phyloP scores from a whole-genome alignment of 1,140 invertebrate species.

The Pentalonia nigronervosa region DNA sequence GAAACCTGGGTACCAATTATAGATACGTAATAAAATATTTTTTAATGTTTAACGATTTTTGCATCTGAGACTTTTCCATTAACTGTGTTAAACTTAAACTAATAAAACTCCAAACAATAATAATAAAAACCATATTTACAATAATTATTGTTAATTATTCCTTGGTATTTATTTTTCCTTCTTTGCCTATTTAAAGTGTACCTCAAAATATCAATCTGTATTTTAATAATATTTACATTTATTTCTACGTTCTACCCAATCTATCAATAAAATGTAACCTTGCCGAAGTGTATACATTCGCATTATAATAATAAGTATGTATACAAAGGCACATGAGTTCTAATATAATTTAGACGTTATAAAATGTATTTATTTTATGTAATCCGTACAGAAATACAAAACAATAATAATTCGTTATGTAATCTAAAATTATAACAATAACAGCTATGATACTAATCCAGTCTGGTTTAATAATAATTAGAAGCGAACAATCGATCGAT shows the following conservation, averaged over 20 bases:
- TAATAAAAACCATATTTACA: neutral
- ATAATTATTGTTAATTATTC: neutral
- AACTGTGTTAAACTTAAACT: neutral
- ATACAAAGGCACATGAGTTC: neutral
- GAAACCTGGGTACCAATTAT: neutral
- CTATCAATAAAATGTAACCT: neutral
- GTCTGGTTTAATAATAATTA: neutral
- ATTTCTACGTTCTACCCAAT: neutral
- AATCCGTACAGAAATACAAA: neutral
- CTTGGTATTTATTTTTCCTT: neutral
- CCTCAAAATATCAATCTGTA: neutral
- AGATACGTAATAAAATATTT: neutral
- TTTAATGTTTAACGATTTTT: neutral
- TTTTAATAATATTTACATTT: neutral
- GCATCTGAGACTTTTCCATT: neutral
- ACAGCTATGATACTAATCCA: neutral
- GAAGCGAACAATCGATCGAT: neutral
- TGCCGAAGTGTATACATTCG: neutral
- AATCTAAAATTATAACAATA: constrained; percentile 10
- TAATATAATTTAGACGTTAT: neutral
- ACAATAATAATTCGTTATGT: neutral
- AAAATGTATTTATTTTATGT: neutral
- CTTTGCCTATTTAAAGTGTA: too few relatives aligned
- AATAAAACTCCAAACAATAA: neutral
- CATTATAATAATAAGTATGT: neutral